Conservation (phyloP, 2,888 invertebrate genomes). For the Nomada ruficornis region DNA sequence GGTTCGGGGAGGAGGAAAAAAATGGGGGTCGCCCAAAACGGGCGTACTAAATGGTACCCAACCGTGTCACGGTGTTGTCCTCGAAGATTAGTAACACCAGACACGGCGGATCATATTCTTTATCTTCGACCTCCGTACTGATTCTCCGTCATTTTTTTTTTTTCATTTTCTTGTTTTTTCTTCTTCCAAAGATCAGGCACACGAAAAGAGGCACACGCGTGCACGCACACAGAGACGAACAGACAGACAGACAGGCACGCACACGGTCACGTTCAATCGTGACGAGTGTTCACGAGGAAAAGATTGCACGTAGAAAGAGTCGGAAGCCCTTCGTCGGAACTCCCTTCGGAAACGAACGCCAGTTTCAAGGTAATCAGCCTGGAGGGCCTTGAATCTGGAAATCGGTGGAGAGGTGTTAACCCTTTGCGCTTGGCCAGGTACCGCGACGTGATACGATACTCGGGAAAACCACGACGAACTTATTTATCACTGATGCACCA, state of each 20-base stretch:
- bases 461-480: background rate
- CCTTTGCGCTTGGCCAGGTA: slow-evolving; percentile 32
- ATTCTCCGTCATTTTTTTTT: slow-evolving; percentile 32
- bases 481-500: background rate
- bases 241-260: slow-evolving; percentile 9
- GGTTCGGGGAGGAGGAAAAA: slow-evolving; percentile 22
- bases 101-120: slow-evolving; percentile 74
- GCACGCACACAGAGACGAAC: too few species aligned
- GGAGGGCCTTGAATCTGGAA: slow-evolving; percentile 21
- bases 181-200: slow-evolving; percentile 29
- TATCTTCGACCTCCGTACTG: slow-evolving; percentile 61
- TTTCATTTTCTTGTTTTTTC: background rate
- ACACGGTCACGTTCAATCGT: slow-evolving; percentile 11
- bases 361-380: slow-evolving; percentile 27
- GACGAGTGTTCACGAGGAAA: slow-evolving; percentile 11
- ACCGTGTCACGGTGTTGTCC: slow-evolving; percentile 68
- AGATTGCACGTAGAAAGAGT: slow-evolving; percentile 46
- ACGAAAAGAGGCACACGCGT: slow-evolving; percentile 29
- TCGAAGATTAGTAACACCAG: slow-evolving; percentile 65
- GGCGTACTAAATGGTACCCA: slow-evolving; percentile 78
- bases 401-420: slow-evolving; percentile 35
- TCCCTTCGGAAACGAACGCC: slow-evolving; percentile 40
- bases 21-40: slow-evolving; percentile 76
- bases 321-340: slow-evolving; percentile 41
- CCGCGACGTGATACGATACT: background rate